A percentile compares a stretch with the other conserved stretches of the same genome.
These are phyloP conservation scores for Sitodiplosis mosellana DNA, from an alignment of 1,140 invertebrate genomes.

Conservation along the genomic window DNA sequence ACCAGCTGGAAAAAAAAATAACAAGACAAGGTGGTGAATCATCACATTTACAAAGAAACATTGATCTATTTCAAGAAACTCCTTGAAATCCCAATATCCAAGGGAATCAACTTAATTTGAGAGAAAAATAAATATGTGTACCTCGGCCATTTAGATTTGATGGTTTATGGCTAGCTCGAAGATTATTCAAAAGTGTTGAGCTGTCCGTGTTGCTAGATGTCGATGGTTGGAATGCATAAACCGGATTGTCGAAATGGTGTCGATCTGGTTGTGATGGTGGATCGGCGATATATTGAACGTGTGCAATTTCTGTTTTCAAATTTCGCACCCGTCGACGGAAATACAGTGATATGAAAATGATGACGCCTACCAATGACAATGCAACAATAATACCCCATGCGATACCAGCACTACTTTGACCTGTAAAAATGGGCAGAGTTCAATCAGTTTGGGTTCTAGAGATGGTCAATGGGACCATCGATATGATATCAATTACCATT, in stretches of 20 bases:
- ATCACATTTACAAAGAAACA: too few relatives aligned
- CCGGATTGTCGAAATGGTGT: conserved; percentile 85
- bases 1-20: conserved; percentile 24
- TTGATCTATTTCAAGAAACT: too few relatives aligned
- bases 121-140: conserved; percentile 5
- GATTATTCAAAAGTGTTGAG: conserved; percentile 42
- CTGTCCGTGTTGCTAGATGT: conserved; percentile 29
- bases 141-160: conserved; percentile 31
- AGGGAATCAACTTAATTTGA: background rate
- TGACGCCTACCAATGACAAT: conserved; percentile 42
- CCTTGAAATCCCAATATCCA: too few relatives aligned
- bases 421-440: conserved; percentile 4
- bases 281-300: conserved; percentile 79
- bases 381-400: conserved; percentile 44
- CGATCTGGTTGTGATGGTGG: conserved; percentile 48
- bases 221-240: conserved; percentile 56
- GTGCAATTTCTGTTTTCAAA: conserved; percentile 67
- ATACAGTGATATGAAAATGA: conserved; percentile 47
- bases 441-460: background rate
- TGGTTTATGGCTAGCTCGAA: conserved; percentile 36
- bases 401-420: conserved; percentile 33
- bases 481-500: background rate
- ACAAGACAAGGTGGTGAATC: too few relatives aligned
- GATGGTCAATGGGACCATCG: background rate
- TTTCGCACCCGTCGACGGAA: conserved; percentile 56